Evolutionary conservation across 2,113 vertebrate genomes (phyloP).

Genomic region (Crotalus tigris): DNA sequence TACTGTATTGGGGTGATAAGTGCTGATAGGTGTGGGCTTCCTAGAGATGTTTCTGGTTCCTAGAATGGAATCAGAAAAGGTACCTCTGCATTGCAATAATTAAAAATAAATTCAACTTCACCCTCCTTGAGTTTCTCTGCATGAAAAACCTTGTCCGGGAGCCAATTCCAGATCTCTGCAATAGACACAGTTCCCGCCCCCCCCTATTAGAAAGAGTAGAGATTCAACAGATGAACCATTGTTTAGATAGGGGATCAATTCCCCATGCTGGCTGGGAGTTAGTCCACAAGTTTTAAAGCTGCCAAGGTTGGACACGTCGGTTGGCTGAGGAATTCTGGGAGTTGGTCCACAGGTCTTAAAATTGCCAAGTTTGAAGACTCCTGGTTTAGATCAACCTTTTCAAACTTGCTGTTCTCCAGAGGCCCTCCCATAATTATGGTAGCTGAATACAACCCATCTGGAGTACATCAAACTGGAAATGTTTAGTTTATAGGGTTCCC

Average conservation of each 20-base stretch:
- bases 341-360: too few species aligned
- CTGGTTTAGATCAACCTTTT: not conserved
- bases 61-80: not conserved
- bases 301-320: too few species aligned
- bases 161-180: not conserved
- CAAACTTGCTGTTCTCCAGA: not conserved
- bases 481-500: not conserved
- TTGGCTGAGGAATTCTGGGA: too few species aligned
- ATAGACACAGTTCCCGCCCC: too few species aligned
- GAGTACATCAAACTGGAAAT: not conserved
- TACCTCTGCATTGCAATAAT: not conserved
- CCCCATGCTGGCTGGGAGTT: too few species aligned
- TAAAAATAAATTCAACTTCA: not conserved
- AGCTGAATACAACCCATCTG: not conserved
- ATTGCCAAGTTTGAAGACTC: too few species aligned
- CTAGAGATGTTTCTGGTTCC: not conserved
- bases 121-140: not conserved
- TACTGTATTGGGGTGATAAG: not conserved
- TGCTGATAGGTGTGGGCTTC: not conserved
- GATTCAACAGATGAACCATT: too few species aligned
- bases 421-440: not conserved
- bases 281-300: too few species aligned
- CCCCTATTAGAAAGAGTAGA: not conserved
- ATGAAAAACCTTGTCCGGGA: not conserved
- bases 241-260: too few species aligned